phyloP scores from a whole-genome alignment of 2,797 vertebrate species.

The Botia almorhae region DNA sequence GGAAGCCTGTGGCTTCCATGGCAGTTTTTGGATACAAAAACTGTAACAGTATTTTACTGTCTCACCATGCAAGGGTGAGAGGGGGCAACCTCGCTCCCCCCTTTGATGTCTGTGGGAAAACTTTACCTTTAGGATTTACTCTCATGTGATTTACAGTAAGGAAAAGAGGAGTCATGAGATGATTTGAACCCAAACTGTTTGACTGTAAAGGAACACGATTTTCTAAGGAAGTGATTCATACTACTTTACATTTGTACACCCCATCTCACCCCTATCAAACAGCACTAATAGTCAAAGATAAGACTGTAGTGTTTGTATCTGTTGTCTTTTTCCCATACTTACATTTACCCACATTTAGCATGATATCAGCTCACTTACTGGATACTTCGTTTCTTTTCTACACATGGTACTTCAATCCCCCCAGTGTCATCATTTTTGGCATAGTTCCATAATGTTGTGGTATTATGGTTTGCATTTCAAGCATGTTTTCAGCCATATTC shows the following conservation, averaged over 20 bases:
- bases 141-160: slow-evolving; percentile 39
- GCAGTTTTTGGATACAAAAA: neutral
- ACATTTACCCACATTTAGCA: neutral
- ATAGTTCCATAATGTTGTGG: too few relatives aligned
- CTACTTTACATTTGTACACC: neutral
- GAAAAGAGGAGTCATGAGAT: slow-evolving; percentile 26
- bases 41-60: slow-evolving; percentile 23
- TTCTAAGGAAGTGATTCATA: neutral
- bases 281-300: neutral
- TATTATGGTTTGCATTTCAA: too few relatives aligned
- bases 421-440: too few relatives aligned
- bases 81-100: neutral
- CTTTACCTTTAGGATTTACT: slow-evolving; percentile 22
- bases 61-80: neutral
- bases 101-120: slow-evolving; percentile 46
- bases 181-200: neutral
- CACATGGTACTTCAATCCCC: too few relatives aligned
- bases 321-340: neutral
- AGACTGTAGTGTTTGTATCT: neutral
- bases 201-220: neutral
- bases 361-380: too few relatives aligned
- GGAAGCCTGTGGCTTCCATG: neutral
- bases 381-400: too few relatives aligned
- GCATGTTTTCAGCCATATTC: too few relatives aligned
- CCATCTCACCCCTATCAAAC: neutral